Percentiles rank a stretch among this genome's conserved stretches.
These are phyloP conservation scores for Listronotus bonariensis DNA, from an alignment of 1,140 invertebrate species.

Conservation along the genomic window DNA sequence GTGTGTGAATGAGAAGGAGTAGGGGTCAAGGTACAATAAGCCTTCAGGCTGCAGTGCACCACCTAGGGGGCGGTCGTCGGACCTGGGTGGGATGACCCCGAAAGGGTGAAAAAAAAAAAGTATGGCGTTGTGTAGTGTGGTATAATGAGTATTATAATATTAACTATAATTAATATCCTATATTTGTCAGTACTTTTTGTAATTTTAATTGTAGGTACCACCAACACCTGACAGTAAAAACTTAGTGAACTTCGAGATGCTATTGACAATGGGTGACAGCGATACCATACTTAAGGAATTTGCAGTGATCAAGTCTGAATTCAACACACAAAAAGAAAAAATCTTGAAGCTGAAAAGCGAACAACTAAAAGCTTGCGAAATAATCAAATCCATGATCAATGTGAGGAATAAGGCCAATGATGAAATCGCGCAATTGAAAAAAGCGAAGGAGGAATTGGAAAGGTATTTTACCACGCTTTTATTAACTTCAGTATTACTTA, in stretches of 20 bases:
- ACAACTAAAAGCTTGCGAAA: constrained; percentile 52
- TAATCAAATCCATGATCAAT: constrained; percentile 54
- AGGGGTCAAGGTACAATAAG: no score
- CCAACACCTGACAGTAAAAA: constrained; percentile 32
- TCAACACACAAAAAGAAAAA: constrained; percentile 35
- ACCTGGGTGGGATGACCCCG: no score
- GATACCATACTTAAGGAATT: constrained; percentile 25
- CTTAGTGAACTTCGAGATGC: constrained; percentile 24
- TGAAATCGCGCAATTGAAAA: constrained; percentile 48
- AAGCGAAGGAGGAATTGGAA: constrained; percentile 33
- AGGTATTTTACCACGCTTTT: no score
- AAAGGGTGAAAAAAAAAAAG: no score
- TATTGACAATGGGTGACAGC: constrained; percentile 20
- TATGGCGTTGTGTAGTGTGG: no score
- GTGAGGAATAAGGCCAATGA: constrained; percentile 44
- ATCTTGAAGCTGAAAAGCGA: constrained; percentile 52
- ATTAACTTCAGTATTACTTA: no score
- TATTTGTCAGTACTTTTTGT: no score
- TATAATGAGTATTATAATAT: no score
- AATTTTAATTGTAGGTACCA: constrained; percentile 14
- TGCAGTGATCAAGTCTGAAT: constrained; percentile 28
- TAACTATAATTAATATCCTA: no score
- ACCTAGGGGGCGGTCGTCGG: no score
- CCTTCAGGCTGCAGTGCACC: no score
- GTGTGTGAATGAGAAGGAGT: no score